phyloP scores from a whole-genome alignment of 1,140 invertebrate genomes.

The Ditylenchus dipsaci region DNA sequence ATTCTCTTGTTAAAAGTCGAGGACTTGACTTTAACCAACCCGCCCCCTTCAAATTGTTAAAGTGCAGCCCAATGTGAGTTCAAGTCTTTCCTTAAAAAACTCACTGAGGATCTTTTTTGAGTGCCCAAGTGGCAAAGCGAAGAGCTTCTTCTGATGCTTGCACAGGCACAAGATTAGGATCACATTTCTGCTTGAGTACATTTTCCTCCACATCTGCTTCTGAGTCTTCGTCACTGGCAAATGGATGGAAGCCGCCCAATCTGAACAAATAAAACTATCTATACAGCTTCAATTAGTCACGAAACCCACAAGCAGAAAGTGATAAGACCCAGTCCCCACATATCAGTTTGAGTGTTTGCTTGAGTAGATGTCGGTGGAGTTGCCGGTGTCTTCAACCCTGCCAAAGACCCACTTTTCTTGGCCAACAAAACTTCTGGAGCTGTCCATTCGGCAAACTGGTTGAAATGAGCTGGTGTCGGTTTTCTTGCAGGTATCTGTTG shows the following conservation, averaged over 20 bases:
- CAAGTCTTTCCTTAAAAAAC: too few relatives aligned
- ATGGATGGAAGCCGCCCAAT: constrained; percentile 85
- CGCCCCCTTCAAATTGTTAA: too few relatives aligned
- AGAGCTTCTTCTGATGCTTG: constrained; percentile 88
- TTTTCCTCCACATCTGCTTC: constrained; percentile 78
- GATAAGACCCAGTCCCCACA: constrained; percentile 89
- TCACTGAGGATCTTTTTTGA: constrained; percentile 69
- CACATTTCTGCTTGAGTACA: constrained; percentile 83
- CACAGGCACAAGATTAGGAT: constrained; percentile 87
- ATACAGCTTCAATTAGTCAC: neutral
- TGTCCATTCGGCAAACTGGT: constrained; percentile 58
- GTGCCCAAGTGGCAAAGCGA: constrained; percentile 85
- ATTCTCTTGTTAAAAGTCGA: too few relatives aligned
- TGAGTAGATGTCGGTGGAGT: constrained; percentile 62
- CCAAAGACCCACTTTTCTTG: neutral
- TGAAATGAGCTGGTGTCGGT: constrained; percentile 56
- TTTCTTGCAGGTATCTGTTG: constrained; percentile 63
- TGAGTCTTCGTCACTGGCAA: constrained; percentile 71
- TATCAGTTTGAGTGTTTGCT: constrained; percentile 81
- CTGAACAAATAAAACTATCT: constrained; percentile 58
- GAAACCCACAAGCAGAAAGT: constrained; percentile 75
- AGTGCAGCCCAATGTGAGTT: too few relatives aligned
- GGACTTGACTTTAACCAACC: neutral
- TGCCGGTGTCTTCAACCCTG: neutral
- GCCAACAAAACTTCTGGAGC: constrained; percentile 80